Conservation (phyloP, 2,113 vertebrate species). For the Monopterus albus region DNA sequence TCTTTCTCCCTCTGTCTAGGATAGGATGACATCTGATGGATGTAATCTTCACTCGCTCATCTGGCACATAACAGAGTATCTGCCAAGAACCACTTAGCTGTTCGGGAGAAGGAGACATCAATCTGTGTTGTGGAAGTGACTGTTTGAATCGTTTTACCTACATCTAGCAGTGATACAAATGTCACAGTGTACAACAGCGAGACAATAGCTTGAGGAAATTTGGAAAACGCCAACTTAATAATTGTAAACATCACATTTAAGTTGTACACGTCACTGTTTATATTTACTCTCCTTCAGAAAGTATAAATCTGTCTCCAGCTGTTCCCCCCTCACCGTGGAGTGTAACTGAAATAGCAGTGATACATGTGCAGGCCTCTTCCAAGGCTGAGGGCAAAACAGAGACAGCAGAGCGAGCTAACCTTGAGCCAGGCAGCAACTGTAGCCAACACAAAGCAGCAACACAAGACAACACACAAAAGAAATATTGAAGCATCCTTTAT, state of each 20-base stretch:
- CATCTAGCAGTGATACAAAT: not conserved
- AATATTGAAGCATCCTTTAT: not conserved
- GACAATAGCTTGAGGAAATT: not conserved
- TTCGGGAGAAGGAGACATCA: constrained; percentile 22
- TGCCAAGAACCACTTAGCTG: constrained; percentile 45
- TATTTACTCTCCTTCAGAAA: constrained; percentile 14
- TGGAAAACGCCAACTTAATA: not conserved
- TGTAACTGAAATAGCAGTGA: constrained; percentile 1
- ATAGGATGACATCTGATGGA: constrained; percentile 46
- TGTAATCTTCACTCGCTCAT: constrained; percentile 30
- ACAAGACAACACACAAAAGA: constrained; percentile 68
- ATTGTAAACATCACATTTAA: not conserved
- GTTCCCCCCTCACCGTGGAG: not conserved
- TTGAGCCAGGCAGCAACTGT: constrained; percentile 68
- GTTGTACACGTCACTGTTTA: not conserved
- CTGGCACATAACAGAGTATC: constrained; percentile 36
- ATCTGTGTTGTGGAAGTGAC: constrained; percentile 19
- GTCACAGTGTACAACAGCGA: not conserved
- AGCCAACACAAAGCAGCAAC: constrained; percentile 73
- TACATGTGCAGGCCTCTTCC: constrained; percentile 47
- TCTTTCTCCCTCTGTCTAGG: constrained; percentile 18
- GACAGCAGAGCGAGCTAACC: constrained; percentile 59
- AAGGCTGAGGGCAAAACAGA: constrained; percentile 68
- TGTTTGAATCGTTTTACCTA: not conserved
- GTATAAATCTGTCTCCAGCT: constrained; percentile 40